phyloP scores from a whole-genome alignment of 1,140 invertebrate species.

The Drosophila kurseongensis region DNA sequence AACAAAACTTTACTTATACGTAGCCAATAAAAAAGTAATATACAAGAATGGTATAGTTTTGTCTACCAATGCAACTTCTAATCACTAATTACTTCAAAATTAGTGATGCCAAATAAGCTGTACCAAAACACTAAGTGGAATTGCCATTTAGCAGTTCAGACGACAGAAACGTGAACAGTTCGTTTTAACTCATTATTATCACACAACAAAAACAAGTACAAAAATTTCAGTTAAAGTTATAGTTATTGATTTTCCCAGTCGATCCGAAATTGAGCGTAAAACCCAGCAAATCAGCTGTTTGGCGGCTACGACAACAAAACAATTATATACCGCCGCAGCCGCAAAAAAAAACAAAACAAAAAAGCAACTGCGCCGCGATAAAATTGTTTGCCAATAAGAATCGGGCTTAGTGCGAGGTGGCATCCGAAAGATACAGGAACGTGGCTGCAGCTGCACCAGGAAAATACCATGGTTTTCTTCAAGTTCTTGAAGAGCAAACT shows the following conservation, averaged over 20 bases:
- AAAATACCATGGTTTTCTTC: slow-evolving; percentile 45
- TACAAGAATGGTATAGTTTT: no score
- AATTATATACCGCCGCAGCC: slow-evolving; percentile 11
- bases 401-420: slow-evolving; percentile 54
- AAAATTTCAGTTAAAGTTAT: slow-evolving; percentile 42
- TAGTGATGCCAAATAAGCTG: neutral
- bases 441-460: slow-evolving; percentile 29
- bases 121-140: neutral
- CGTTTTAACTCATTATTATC: slow-evolving; percentile 26
- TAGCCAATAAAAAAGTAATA: no score
- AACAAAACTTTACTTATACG: no score
- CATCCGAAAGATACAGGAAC: slow-evolving; percentile 55
- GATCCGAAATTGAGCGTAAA: slow-evolving; percentile 45
- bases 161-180: slow-evolving; percentile 9
- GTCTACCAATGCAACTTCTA: no score
- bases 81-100: no score
- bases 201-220: slow-evolving; percentile 25
- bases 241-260: slow-evolving; percentile 53
- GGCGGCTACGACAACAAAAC: slow-evolving; percentile 15
- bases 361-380: slow-evolving; percentile 33
- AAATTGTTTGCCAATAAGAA: slow-evolving; percentile 68
- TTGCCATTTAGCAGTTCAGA: neutral
- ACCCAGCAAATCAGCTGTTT: slow-evolving; percentile 43
- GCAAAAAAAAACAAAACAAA: slow-evolving; percentile 5
- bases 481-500: slow-evolving; percentile 55